These are phyloP conservation scores for Cryptocephalus moraei DNA, from an alignment of 2,888 invertebrate genomes.

Conservation along the genomic window DNA sequence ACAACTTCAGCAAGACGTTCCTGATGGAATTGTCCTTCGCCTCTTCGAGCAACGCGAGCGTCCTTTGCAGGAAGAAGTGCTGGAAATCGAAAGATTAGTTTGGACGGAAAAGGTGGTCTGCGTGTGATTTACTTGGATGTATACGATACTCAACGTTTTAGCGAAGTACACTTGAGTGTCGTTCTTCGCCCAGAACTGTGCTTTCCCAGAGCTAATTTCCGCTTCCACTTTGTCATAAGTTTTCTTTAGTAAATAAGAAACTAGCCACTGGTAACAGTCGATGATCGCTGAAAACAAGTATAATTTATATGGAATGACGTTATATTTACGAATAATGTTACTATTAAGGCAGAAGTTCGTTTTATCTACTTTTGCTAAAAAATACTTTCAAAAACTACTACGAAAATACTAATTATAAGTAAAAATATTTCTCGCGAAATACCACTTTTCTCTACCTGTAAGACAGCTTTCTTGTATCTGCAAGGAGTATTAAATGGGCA, in stretches of 20 bases:
- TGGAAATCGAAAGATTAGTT: constrained; percentile 24
- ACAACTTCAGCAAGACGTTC: constrained; percentile 47
- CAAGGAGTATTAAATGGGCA: too few species aligned
- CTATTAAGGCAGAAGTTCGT: too few species aligned
- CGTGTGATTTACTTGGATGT: constrained; percentile 56
- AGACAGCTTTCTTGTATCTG: too few species aligned
- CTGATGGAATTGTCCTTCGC: constrained; percentile 42
- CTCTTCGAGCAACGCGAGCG: constrained; percentile 38
- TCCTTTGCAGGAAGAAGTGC: constrained; percentile 46
- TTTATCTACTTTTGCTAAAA: too few species aligned
- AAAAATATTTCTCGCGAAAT: too few species aligned
- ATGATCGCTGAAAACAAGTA: constrained; percentile 47
- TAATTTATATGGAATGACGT: neutral
- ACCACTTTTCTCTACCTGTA: too few species aligned
- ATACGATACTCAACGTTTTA: constrained; percentile 66
- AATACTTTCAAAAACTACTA: too few species aligned
- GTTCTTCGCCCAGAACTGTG: constrained; percentile 68
- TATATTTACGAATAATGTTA: neutral
- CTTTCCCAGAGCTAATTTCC: constrained; percentile 45
- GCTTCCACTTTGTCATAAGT: constrained; percentile 52
- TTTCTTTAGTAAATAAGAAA: constrained; percentile 61
- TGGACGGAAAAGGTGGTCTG: too few species aligned
- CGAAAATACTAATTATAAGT: too few species aligned
- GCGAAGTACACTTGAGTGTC: constrained; percentile 79
- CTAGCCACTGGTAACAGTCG: constrained; percentile 68